These are phyloP conservation scores for Microtus richardsoni DNA, from an alignment of 2,113 vertebrate species.

Conservation along the genomic window DNA sequence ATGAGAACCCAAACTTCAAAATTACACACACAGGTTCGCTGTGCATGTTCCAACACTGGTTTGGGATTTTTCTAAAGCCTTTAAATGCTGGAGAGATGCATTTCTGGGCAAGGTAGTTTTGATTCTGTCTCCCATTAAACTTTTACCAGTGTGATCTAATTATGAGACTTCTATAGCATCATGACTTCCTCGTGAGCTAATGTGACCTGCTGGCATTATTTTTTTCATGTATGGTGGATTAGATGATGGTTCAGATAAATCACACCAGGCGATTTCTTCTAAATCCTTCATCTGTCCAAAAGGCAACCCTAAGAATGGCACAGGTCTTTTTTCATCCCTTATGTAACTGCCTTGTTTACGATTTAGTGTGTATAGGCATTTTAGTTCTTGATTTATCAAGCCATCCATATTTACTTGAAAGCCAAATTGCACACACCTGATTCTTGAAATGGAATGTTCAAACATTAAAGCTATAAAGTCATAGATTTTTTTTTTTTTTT, in stretches of 20 bases:
- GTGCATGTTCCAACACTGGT: not conserved
- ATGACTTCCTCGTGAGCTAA: not conserved
- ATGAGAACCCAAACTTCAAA: not conserved
- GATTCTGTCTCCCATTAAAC: not conserved
- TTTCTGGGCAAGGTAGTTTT: not conserved
- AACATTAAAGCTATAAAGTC: not conserved
- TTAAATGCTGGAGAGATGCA: not conserved
- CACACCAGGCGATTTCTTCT: not conserved
- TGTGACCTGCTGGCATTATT: not conserved
- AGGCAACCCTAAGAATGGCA: not conserved
- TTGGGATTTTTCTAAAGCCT: slow-evolving; percentile 51
- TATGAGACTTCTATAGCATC: not conserved
- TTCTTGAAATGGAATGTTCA: slow-evolving; percentile 55
- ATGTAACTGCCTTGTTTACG: not conserved
- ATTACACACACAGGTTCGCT: not conserved
- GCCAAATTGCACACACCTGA: not conserved
- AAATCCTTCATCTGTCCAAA: slow-evolving; percentile 37
- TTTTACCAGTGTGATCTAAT: not conserved
- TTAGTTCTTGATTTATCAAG: slow-evolving; percentile 54
- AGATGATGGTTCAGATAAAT: slow-evolving; percentile 32
- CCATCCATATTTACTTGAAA: slow-evolving; percentile 38
- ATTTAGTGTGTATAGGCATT: slow-evolving; percentile 11
- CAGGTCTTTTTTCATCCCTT: not conserved
- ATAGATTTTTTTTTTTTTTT: slow-evolving; percentile 49
- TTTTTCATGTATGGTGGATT: not conserved